phyloP scores from a whole-genome alignment of 2,113 vertebrate genomes.

The Choloepus hoffmanni region DNA sequence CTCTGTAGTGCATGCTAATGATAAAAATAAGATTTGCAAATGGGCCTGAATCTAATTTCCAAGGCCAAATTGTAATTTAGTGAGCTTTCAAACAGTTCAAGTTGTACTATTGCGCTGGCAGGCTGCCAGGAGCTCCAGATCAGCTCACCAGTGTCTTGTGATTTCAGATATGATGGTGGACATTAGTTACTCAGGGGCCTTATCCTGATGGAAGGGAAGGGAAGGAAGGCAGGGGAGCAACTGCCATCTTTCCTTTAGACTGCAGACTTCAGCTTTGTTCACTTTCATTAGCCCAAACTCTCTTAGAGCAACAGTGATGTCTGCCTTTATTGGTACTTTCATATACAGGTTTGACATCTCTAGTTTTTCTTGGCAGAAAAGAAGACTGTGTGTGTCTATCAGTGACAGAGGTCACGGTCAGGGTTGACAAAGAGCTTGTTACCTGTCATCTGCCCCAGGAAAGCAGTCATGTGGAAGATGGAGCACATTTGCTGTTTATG shows the following conservation, averaged over 20 bases:
- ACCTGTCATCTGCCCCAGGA: background rate
- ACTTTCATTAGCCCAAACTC: background rate
- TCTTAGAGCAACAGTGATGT: background rate
- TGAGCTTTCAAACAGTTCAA: constrained; percentile 70
- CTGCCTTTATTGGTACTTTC: background rate
- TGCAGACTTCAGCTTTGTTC: background rate
- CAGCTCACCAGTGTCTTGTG: constrained; percentile 55
- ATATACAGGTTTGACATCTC: background rate
- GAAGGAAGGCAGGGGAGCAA: background rate
- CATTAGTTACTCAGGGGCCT: background rate
- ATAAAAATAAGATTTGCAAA: constrained; percentile 82
- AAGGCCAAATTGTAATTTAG: constrained; percentile 81
- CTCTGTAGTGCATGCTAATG: constrained; percentile 74
- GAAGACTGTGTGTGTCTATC: background rate
- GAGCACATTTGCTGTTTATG: background rate
- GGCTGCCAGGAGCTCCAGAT: background rate
- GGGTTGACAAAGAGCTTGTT: background rate
- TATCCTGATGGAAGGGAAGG: background rate
- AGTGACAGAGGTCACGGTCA: background rate
- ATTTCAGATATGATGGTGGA: constrained; percentile 43
- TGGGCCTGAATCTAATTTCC: constrained; percentile 54
- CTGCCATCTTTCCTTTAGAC: background rate
- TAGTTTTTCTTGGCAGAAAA: constrained; percentile 20
- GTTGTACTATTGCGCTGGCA: constrained; percentile 61
- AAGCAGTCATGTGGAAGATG: background rate